phyloP scores from a whole-genome alignment of 2,888 invertebrate species.

The Chouioia cunea region DNA sequence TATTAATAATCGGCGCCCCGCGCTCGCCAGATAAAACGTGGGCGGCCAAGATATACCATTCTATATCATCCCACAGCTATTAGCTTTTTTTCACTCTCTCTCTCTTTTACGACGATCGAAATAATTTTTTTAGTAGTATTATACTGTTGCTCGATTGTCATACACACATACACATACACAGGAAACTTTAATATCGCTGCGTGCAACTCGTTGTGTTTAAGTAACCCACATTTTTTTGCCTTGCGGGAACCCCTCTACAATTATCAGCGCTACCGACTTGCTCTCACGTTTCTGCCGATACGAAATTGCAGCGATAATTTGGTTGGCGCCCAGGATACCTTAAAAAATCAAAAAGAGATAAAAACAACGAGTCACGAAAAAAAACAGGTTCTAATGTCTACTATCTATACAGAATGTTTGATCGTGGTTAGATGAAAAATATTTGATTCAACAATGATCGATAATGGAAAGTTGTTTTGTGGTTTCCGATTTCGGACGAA shows the following conservation, averaged over 20 bases:
- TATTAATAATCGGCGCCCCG: conserved; percentile 44
- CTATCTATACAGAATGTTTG: neutral
- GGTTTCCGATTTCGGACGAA: no score
- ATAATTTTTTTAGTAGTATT: neutral
- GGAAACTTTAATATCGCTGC: neutral
- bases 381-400: conserved; percentile 33
- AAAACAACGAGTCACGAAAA: conserved; percentile 3
- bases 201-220: conserved; percentile 25
- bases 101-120: conserved; percentile 16
- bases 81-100: neutral
- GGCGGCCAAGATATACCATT: conserved; percentile 25
- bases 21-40: conserved; percentile 32
- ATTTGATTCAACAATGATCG: no score
- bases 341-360: conserved; percentile 39
- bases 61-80: conserved; percentile 38
- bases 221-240: conserved; percentile 5
- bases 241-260: conserved; percentile 21
- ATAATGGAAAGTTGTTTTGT: no score
- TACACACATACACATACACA: conserved; percentile 6
- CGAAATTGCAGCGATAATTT: conserved; percentile 24
- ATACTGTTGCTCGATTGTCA: no score
- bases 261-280: conserved; percentile 20
- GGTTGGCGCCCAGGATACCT: neutral
- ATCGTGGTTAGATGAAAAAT: no score
- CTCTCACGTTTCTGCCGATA: conserved; percentile 34